phyloP scores from a whole-genome alignment of 2,113 vertebrate species.

The Alces alces region DNA sequence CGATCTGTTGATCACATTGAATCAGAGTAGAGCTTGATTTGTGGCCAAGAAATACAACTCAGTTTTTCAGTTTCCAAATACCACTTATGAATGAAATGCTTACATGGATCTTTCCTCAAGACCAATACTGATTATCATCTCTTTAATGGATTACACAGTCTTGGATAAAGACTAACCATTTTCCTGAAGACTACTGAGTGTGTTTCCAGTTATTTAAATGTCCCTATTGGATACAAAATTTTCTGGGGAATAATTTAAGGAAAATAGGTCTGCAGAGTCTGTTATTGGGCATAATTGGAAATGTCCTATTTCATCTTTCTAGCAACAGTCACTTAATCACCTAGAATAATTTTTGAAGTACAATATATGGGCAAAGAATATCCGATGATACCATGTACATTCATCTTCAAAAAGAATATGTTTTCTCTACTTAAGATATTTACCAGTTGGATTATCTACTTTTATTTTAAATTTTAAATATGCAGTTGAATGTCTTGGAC shows the following conservation, averaged over 20 bases:
- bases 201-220: conserved; percentile 64
- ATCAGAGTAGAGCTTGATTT: neutral
- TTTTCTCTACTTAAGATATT: conserved; percentile 46
- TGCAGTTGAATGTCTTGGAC: neutral
- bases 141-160: neutral
- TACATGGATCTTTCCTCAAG: neutral
- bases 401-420: conserved; percentile 39
- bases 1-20: neutral
- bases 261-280: conserved; percentile 57
- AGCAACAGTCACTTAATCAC: conserved; percentile 70
- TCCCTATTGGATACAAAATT: conserved; percentile 59
- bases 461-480: conserved; percentile 44
- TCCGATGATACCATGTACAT: conserved; percentile 51
- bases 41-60: neutral
- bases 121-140: neutral
- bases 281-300: conserved; percentile 77
- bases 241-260: conserved; percentile 72
- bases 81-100: neutral
- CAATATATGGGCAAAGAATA: conserved; percentile 63
- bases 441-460: conserved; percentile 26
- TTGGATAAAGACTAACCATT: neutral
- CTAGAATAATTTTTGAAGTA: conserved; percentile 69
- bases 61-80: neutral
- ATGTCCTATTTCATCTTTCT: conserved; percentile 76
- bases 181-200: neutral